Percentiles rank a stretch among this genome's conserved stretches.
phyloP scores from a whole-genome alignment of 2,797 vertebrate genomes.

The Eulemur coronatus region DNA sequence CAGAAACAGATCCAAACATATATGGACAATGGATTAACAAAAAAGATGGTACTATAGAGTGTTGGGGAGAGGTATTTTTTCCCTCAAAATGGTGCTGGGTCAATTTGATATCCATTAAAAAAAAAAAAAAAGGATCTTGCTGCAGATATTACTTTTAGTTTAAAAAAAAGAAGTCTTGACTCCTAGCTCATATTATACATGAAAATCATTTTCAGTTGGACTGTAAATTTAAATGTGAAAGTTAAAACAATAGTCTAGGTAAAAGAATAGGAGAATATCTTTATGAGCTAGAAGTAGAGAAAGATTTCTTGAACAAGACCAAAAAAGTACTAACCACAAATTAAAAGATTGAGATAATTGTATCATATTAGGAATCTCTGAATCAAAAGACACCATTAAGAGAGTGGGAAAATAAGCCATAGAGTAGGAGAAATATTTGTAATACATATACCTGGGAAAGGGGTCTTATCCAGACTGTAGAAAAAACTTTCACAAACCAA shows the following conservation, averaged over 20 bases:
- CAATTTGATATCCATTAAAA: not conserved
- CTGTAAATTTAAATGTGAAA: not conserved
- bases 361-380: not conserved
- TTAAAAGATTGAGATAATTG: not conserved
- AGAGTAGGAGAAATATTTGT: not conserved
- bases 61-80: not conserved
- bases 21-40: not conserved
- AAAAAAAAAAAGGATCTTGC: not conserved
- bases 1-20: not conserved
- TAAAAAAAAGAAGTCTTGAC: not conserved
- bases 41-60: not conserved
- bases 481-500: not conserved
- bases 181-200: not conserved
- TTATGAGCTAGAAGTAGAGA: not conserved
- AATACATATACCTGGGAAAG: not conserved
- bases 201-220: not conserved
- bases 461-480: not conserved
- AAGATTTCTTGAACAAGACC: not conserved
- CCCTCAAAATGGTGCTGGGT: not conserved
- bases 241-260: not conserved
- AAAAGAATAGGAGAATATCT: not conserved
- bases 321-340: not conserved
- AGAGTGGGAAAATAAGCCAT: not conserved
- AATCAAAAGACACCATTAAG: not conserved
- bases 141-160: not conserved